Evolutionary conservation across 2,888 invertebrate species (phyloP).

Genomic region (Oconnorella tubifera): DNA sequence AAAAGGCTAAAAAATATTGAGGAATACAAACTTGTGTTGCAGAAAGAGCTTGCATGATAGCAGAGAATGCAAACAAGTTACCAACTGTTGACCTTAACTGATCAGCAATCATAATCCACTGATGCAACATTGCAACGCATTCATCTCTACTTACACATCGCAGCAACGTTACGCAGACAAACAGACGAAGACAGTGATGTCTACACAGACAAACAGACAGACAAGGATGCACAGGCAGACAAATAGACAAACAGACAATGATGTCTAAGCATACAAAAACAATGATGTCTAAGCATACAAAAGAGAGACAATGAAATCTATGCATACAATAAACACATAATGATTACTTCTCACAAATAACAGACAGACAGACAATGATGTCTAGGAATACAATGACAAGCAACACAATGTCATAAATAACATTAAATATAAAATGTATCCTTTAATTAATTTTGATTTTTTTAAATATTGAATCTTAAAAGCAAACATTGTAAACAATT

Average conservation of each 20-base stretch:
- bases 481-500: too few relatives aligned
- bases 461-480: too few relatives aligned
- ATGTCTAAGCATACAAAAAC: background rate
- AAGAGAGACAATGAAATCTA: too few relatives aligned
- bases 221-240: background rate
- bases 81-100: slow-evolving; percentile 87
- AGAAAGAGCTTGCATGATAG: slow-evolving; percentile 84
- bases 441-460: too few relatives aligned
- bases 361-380: too few relatives aligned
- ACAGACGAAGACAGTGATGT: slow-evolving; percentile 77
- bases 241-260: background rate
- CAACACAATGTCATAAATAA: too few relatives aligned
- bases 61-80: slow-evolving; percentile 84
- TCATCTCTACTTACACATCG: slow-evolving; percentile 69
- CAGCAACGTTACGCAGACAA: slow-evolving; percentile 82
- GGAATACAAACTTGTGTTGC: slow-evolving; percentile 74
- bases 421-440: too few relatives aligned
- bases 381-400: too few relatives aligned
- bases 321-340: too few relatives aligned
- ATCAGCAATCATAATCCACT: slow-evolving; percentile 88
- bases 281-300: background rate
- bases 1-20: too few relatives aligned
- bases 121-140: slow-evolving; percentile 79
- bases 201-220: slow-evolving; percentile 58
- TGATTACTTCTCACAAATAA: too few relatives aligned